Evolutionary conservation across 2,888 invertebrate genomes (phyloP).

Genomic region (Dastarcus helophoroides): DNA sequence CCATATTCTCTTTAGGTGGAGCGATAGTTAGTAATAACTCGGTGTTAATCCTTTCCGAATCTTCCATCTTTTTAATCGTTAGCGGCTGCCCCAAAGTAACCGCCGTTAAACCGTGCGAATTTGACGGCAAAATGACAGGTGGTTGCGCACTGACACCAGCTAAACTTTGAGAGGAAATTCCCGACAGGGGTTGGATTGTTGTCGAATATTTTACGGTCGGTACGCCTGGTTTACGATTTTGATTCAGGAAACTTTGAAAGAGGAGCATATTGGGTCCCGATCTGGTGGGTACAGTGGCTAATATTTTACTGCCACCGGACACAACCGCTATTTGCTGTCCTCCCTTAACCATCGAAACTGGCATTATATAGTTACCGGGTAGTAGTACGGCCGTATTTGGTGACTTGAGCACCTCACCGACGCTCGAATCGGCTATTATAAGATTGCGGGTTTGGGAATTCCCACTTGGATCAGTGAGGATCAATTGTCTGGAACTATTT

Average conservation of each 20-base stretch:
- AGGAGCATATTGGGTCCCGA: slow-evolving; percentile 49
- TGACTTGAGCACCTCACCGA: slow-evolving; percentile 53
- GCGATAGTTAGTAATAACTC: slow-evolving; percentile 34
- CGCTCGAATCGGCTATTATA: slow-evolving; percentile 41
- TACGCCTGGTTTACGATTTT: slow-evolving; percentile 46
- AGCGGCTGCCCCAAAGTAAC: slow-evolving; percentile 34
- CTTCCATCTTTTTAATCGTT: slow-evolving; percentile 34
- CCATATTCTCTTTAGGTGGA: slow-evolving; percentile 24
- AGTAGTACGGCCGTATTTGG: slow-evolving; percentile 56
- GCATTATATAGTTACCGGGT: slow-evolving; percentile 61
- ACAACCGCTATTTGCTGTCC: slow-evolving; percentile 63
- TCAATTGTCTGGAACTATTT: slow-evolving; percentile 26
- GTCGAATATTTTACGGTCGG: slow-evolving; percentile 45
- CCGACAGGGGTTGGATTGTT: slow-evolving; percentile 34
- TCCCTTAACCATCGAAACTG: slow-evolving; percentile 60
- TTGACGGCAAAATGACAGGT: slow-evolving; percentile 35
- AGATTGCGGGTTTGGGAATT: slow-evolving; percentile 42
- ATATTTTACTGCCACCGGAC: slow-evolving; percentile 52
- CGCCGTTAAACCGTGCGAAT: slow-evolving; percentile 30
- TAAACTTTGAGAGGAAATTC: slow-evolving; percentile 35
- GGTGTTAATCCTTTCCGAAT: slow-evolving; percentile 23
- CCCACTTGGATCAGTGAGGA: slow-evolving; percentile 26
- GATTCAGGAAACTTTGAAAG: slow-evolving; percentile 55
- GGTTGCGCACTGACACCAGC: slow-evolving; percentile 35
- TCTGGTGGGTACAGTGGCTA: slow-evolving; percentile 42